Base-by-base conservation (phyloP, 2,888 invertebrate species). In the Tigriopus californicus region DNA sequence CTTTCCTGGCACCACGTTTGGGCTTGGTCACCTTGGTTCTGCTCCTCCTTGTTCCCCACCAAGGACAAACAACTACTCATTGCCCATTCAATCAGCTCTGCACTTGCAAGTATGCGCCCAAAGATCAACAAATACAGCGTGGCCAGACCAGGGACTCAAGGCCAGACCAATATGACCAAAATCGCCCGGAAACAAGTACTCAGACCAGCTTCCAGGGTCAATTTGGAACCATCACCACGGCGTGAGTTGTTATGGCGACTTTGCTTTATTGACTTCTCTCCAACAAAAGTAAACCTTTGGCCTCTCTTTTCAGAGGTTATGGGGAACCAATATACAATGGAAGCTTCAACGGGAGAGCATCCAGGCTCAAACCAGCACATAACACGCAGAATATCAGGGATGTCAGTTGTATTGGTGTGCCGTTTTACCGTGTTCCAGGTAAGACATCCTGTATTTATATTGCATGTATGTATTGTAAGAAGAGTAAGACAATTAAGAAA, bases 361-460 rank as follows among this genome's bases (percentile, higher is more conserved):
- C 33, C 8, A 3, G 33, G 8, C 33, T 33, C 33, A 33, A 33
- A 33, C 33, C 33, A 5, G 33, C 33, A 33, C 33, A 33, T 33
- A 33, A 33, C 33, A 33, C 33, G 33, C 33, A 33, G 8, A 33
- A 33, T 33, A 33, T 33, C 33, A 33, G 33, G 33, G 73, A 73
- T 60, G 79, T 82, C 73, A 80, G 79, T 67, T 82, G 82, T 69
- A 76, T 80, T 65, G 81, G 80, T 42, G 80, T 82, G 62, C 80
- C 81, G n/a, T 76, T 82, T 66, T 81, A 80, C 67, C 77, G 79
- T 68, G 79, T 82, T 68, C 82, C 82, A 72, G 81, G 82, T 81
- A 73, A 66, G 70, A 18, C 46, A 46, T 5, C 15, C 15, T 46
- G 3, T 46, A 46, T 6, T 3, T 15, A 46, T 15, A 46, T 6